Percentiles rank a stretch among this genome's conserved stretches.
Conservation (phyloP, 2,113 vertebrate genomes). For the Chrysemys picta region DNA sequence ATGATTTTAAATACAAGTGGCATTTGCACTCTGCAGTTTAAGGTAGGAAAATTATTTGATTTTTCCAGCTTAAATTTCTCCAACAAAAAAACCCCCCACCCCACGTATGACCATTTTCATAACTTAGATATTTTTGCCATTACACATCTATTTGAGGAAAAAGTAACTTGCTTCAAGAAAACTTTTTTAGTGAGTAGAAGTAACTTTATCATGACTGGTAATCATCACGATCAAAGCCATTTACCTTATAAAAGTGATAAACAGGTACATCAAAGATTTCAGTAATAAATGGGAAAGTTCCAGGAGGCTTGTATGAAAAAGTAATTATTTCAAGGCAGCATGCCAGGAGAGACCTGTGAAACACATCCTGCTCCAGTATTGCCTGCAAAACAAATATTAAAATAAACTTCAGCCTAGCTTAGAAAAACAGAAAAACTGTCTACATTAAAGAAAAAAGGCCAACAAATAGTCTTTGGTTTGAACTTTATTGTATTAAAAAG, state of each 20-base stretch:
- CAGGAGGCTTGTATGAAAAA: conserved; percentile 92
- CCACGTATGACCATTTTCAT: background rate
- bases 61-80: background rate
- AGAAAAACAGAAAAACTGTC: background rate
- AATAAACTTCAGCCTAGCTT: background rate
- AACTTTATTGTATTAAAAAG: background rate
- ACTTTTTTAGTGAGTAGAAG: accelerated
- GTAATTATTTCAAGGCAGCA: conserved; percentile 92
- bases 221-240: background rate
- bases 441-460: background rate
- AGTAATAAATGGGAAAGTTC: conserved; percentile 87
- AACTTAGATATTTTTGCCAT: background rate
- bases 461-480: background rate
- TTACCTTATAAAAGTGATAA: conserved; percentile 96
- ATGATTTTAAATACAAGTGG: background rate
- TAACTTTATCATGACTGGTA: background rate
- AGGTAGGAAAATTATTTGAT: background rate
- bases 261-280: conserved; percentile 89
- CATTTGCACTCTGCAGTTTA: background rate
- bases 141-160: conserved; percentile 5
- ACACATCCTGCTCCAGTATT: conserved; percentile 92
- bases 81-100: background rate
- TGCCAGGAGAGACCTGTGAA: conserved; percentile 90
- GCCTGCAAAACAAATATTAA: conserved; percentile 78
- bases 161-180: background rate